Evolutionary conservation across 2,113 vertebrate species (phyloP), one percentile per base, ranked within the genome.

Genomic region (Petromus typicus): DNA sequence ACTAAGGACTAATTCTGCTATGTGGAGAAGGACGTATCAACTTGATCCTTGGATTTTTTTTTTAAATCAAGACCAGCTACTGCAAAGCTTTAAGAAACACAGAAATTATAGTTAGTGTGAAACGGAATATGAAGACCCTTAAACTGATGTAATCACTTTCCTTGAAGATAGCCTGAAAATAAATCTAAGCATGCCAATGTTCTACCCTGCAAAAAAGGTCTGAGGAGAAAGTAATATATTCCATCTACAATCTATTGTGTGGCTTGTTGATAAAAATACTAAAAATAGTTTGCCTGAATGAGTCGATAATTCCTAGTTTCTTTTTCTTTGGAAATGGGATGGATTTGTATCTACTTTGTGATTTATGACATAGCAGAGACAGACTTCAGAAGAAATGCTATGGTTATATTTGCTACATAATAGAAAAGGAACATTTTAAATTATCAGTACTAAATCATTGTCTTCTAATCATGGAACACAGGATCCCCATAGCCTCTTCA

Each of bases 161-260:
- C 20, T 56, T 91, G 10, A 92, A 93, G 85, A 83, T 2, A 23
- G 14, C 96, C 43, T 82, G 51, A 92, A 89, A 91, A 84, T 66
- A 88, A 95, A 63, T 84, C 86, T 71, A 89, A 78, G 90, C 51
- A 89, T 59, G 30, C 32, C 88, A 95, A 96, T 87, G 4, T 89
- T 89, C 64, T 0, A 81, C 59, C 51, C 95, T 96, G 90, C 95
- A 98, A 97, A 98, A 96, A 97, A 37, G 85, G 84, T 96, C 67
- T 92, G 91, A 97, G 90, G 79, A 97, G 97, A 97, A 97, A 96
- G 96, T 80, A 98, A 95, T 96, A 95, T 82, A 11, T 84, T 87
- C 51, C 89, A 98, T 98, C 98, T 98, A 97, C 97, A 97, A 98
- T 98, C 98, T 97, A 98, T 98, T 97, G 97, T 97, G 97, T 93